Conservation (phyloP, 1,140 invertebrate species). For the Caenorhabditis remanei region DNA sequence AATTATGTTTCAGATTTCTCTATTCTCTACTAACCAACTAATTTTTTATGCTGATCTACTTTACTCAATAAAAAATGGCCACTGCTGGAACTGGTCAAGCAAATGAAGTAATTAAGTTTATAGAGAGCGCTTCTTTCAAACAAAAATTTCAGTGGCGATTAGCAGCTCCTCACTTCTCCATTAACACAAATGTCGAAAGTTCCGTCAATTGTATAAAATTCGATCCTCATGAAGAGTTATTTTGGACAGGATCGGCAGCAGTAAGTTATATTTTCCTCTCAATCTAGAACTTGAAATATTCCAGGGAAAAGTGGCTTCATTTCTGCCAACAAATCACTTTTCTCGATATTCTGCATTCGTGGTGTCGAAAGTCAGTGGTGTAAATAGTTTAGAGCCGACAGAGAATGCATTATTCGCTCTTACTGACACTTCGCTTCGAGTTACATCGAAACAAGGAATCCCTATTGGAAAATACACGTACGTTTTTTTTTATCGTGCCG, state of each 20-base stretch:
- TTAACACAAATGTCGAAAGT: not conserved
- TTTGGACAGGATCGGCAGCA: constrained; percentile 4
- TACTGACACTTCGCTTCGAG: not conserved
- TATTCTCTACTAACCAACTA: constrained; percentile 10
- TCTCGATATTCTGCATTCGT: constrained; percentile 2
- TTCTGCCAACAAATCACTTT: constrained; percentile 6
- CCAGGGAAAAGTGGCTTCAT: constrained; percentile 5
- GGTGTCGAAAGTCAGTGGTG: not conserved
- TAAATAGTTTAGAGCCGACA: not conserved
- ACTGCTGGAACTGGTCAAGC: constrained; percentile 4
- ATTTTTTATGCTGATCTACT: not conserved
- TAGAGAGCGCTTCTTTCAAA: not conserved
- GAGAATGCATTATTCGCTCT: not conserved
- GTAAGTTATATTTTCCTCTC: not conserved
- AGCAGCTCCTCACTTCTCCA: not conserved
- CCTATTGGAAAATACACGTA: constrained; percentile 12
- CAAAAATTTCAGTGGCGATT: constrained; percentile 15
- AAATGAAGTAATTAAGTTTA: constrained; percentile 11
- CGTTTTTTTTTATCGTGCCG: not conserved
- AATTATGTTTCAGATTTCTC: not conserved
- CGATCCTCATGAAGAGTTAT: constrained; percentile 1
- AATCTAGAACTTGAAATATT: not conserved
- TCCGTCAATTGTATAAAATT: not conserved
- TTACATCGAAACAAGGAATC: constrained; percentile 1
- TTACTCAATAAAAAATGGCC: constrained; percentile 18